Percentiles rank a stretch among this genome's conserved stretches.
These are phyloP conservation scores for Tamandua tetradactyla DNA, from an alignment of 2,797 vertebrate genomes.

Conservation along the genomic window DNA sequence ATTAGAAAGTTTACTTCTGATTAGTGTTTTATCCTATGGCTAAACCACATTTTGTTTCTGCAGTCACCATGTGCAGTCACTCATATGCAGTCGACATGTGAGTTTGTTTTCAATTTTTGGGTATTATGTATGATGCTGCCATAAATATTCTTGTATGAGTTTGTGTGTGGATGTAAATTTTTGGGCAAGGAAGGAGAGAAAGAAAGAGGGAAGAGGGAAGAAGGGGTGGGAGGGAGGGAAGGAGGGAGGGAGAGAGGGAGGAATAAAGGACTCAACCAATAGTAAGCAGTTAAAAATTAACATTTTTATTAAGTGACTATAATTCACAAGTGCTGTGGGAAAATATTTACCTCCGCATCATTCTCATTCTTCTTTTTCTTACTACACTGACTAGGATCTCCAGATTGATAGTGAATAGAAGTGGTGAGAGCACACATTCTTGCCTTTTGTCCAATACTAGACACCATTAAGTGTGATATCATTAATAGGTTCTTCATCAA, in stretches of 20 bases:
- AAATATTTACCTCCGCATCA: neutral
- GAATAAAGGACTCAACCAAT: neutral
- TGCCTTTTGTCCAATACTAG: neutral
- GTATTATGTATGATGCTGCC: neutral
- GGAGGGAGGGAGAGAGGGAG: too few species aligned
- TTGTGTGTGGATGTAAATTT: neutral
- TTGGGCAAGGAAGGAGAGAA: too few species aligned
- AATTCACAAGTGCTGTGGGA: neutral
- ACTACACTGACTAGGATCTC: neutral
- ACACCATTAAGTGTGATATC: neutral
- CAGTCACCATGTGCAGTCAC: neutral
- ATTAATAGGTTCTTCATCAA: neutral
- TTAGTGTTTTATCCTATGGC: neutral
- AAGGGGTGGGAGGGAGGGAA: too few species aligned
- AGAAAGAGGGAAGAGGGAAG: too few species aligned
- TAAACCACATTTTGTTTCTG: neutral
- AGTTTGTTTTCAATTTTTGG: neutral
- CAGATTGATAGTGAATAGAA: neutral
- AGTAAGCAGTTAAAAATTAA: neutral
- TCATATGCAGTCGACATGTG: neutral
- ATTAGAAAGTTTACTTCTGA: neutral
- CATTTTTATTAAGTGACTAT: constrained; percentile 15
- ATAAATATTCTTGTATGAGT: neutral
- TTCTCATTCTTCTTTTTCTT: constrained; percentile 43
- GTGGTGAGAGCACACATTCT: neutral